phyloP scores from a whole-genome alignment of 2,113 vertebrate species.

The Dendropsophus ebraccatus region DNA sequence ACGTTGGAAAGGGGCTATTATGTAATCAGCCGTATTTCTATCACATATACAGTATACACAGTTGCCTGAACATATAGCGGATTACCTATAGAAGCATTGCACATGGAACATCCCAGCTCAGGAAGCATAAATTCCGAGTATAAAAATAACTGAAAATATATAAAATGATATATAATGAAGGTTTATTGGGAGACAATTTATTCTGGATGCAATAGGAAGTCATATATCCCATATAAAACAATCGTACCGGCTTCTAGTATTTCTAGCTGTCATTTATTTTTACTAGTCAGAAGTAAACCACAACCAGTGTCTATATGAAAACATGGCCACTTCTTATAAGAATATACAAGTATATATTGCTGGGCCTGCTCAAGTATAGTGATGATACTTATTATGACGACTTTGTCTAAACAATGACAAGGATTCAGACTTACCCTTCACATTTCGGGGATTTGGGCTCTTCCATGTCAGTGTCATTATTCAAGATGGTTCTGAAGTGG shows the following conservation, averaged over 20 bases:
- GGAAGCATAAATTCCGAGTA: too few relatives aligned
- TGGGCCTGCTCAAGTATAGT: neutral
- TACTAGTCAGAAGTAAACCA: neutral
- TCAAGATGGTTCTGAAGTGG: constrained; percentile 72
- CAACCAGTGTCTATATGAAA: neutral
- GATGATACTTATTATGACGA: neutral
- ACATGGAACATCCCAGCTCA: too few relatives aligned
- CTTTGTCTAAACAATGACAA: neutral
- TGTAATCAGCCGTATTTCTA: neutral
- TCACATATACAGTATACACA: neutral
- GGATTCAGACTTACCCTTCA: constrained; percentile 77
- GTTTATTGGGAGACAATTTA: neutral
- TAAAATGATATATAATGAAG: neutral
- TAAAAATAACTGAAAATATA: neutral
- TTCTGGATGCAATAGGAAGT: neutral
- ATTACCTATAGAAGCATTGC: too few relatives aligned
- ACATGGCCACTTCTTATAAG: neutral
- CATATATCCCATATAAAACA: neutral
- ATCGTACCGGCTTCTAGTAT: neutral
- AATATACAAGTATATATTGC: neutral
- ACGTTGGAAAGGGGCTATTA: neutral
- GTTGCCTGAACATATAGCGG: neutral
- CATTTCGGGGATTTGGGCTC: constrained; percentile 77
- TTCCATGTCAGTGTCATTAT: constrained; percentile 72
- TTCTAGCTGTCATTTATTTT: neutral